Conservation (phyloP, 2,113 vertebrate species). For the Pampusana beccarii region DNA sequence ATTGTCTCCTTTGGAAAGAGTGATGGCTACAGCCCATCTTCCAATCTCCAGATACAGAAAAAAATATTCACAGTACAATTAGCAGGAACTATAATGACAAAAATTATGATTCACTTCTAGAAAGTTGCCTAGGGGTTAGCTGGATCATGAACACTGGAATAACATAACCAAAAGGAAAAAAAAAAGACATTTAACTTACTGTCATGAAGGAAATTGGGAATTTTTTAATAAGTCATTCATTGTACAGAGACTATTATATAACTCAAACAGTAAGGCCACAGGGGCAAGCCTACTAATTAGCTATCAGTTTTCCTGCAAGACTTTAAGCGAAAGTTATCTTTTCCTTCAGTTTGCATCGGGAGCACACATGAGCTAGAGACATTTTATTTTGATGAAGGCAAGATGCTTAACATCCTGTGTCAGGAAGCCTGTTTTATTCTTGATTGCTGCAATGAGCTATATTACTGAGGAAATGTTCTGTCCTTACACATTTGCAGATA, state of each 20-base stretch:
- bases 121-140: not conserved
- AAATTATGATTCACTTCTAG: not conserved
- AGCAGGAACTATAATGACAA: not conserved
- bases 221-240: not conserved
- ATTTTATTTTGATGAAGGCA: slow-evolving; percentile 57
- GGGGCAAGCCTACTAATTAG: not conserved
- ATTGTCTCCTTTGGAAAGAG: not conserved
- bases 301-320: not conserved
- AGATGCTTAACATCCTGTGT: slow-evolving; percentile 54
- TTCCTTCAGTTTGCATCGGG: not conserved
- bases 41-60: not conserved
- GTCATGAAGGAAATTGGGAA: not conserved
- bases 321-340: not conserved
- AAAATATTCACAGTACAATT: not conserved
- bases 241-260: not conserved
- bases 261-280: not conserved
- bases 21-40: not conserved
- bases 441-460: slow-evolving; percentile 61
- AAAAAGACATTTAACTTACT: not conserved
- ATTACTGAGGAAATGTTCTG: slow-evolving; percentile 66
- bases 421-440: slow-evolving; percentile 66
- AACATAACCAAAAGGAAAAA: not conserved
- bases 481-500: slow-evolving; percentile 70
- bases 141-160: not conserved
- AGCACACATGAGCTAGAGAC: not conserved